Evolutionary conservation across 2,888 invertebrate genomes (phyloP).

Genomic region (Xanthia icteritia): DNA sequence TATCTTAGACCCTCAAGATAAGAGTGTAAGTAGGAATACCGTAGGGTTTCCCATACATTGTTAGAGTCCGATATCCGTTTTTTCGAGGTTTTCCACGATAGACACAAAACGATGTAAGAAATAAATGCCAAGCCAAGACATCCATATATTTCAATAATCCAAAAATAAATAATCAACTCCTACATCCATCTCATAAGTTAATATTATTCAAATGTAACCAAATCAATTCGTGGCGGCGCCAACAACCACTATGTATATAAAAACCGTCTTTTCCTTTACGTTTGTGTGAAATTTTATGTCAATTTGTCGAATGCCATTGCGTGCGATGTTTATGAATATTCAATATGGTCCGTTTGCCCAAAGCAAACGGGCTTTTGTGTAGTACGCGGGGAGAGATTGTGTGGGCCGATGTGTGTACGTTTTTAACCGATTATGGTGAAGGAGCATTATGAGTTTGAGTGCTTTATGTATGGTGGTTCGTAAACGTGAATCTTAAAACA

Average conservation of each 20-base stretch:
- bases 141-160: conserved; percentile 15
- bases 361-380: conserved; percentile 62
- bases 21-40: not conserved
- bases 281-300: conserved; percentile 89
- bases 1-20: no score
- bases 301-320: conserved; percentile 84
- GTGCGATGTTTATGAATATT: conserved; percentile 84
- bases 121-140: not conserved
- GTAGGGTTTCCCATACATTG: no score
- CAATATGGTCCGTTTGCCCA: conserved; percentile 77
- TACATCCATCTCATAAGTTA: conserved; percentile 52
- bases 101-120: not conserved
- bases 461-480: not conserved
- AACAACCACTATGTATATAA: conserved; percentile 70
- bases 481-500: not conserved
- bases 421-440: conserved; percentile 43
- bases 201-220: conserved; percentile 80
- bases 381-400: conserved; percentile 60
- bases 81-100: not conserved
- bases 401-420: conserved; percentile 42
- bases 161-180: conserved; percentile 48
- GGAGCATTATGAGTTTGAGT: conserved; percentile 21
- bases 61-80: no score
- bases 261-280: conserved; percentile 72
- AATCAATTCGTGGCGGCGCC: conserved; percentile 77